Percentiles rank a stretch among this genome's conserved stretches.
phyloP scores from a whole-genome alignment of 2,113 vertebrate species.

The Myotis lucifugus region DNA sequence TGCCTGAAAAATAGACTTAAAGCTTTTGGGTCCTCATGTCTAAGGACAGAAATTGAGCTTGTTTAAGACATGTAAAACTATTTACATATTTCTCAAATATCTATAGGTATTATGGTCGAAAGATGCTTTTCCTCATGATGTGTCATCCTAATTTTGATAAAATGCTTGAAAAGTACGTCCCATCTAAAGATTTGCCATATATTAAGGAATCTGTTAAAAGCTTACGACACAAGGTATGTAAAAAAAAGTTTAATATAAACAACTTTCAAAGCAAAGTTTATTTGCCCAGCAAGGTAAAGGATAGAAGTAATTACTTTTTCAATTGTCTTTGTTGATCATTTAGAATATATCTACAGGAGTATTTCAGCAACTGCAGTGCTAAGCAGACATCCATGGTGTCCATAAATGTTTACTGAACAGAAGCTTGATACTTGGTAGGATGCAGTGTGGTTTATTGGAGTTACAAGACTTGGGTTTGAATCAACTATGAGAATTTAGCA shows the following conservation, averaged over 20 bases:
- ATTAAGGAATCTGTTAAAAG: conserved; percentile 90
- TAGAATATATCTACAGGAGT: neutral
- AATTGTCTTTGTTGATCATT: neutral
- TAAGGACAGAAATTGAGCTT: conserved; percentile 36
- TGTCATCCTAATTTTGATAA: conserved; percentile 93
- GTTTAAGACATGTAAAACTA: neutral
- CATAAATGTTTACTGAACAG: conserved; percentile 21
- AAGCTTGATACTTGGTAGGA: neutral
- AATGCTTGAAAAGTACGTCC: conserved; percentile 91
- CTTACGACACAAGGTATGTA: conserved; percentile 91
- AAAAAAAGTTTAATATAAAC: conserved; percentile 16
- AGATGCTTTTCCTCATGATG: conserved; percentile 93
- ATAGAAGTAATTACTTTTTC: conserved; percentile 32
- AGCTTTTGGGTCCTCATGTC: neutral
- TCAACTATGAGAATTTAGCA: conserved; percentile 24
- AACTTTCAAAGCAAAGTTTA: conserved; percentile 18
- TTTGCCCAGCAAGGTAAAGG: neutral
- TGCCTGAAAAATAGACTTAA: neutral
- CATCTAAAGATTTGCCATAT: conserved; percentile 90
- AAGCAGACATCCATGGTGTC: neutral
- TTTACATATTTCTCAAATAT: conserved; percentile 54
- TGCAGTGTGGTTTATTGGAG: neutral
- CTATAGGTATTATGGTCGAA: conserved; percentile 92
- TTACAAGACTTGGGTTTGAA: neutral
- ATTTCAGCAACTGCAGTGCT: neutral